Evolutionary conservation across 1,140 invertebrate species (phyloP).

Genomic region (Monochamus saltuarius): DNA sequence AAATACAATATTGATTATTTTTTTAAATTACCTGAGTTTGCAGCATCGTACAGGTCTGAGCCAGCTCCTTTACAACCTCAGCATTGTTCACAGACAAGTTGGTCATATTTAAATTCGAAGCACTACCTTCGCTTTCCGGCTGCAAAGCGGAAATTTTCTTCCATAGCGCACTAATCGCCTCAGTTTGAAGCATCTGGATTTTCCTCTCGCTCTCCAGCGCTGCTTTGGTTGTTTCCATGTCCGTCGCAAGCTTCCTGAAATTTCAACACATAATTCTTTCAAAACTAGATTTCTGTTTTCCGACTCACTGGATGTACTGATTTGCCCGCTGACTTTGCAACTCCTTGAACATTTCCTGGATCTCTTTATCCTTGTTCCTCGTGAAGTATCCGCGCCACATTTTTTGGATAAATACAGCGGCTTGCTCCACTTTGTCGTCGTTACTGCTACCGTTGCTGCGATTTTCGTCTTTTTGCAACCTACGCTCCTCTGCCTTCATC

Average conservation of each 20-base stretch:
- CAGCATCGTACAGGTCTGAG: slow-evolving; percentile 55
- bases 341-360: slow-evolving; percentile 71
- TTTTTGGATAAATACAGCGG: slow-evolving; percentile 79
- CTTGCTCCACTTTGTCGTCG: slow-evolving; percentile 51
- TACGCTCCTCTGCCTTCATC: slow-evolving; percentile 58
- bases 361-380: slow-evolving; percentile 73
- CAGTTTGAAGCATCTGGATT: slow-evolving; percentile 83
- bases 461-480: slow-evolving; percentile 52
- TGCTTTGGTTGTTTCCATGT: slow-evolving; percentile 79
- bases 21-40: slow-evolving; percentile 51
- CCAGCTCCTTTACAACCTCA: slow-evolving; percentile 53
- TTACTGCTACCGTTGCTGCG: slow-evolving; percentile 40
- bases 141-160: slow-evolving; percentile 79
- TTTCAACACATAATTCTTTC: neutral
- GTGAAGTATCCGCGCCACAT: slow-evolving; percentile 86
- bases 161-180: slow-evolving; percentile 87
- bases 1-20: neutral
- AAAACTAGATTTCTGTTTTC: neutral
- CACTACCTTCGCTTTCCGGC: slow-evolving; percentile 31
- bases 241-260: slow-evolving; percentile 70
- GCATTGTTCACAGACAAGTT: slow-evolving; percentile 37
- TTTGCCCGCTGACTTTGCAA: slow-evolving; percentile 78
- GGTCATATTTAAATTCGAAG: slow-evolving; percentile 31
- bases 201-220: slow-evolving; percentile 83
- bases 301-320: slow-evolving; percentile 80